Evolutionary conservation across 2,797 vertebrate genomes (phyloP).

Genomic region (Florisuga fusca): DNA sequence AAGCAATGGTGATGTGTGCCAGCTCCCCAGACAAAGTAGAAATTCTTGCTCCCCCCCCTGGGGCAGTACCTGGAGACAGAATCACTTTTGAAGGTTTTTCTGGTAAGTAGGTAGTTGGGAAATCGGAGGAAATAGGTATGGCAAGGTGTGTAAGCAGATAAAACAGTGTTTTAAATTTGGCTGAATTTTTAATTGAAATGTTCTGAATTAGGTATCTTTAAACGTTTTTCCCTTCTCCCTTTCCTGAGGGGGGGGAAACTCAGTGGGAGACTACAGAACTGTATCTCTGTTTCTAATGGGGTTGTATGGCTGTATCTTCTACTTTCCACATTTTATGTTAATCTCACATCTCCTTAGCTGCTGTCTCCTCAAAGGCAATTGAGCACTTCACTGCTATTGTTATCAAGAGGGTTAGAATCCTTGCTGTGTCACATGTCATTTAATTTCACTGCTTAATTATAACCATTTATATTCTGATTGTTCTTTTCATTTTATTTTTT

Average conservation of each 20-base stretch:
- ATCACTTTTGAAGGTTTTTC: constrained; percentile 90
- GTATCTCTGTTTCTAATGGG: not conserved
- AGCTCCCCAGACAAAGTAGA: constrained; percentile 95
- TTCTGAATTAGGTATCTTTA: not conserved
- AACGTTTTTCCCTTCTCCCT: too few relatives aligned
- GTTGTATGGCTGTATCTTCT: not conserved
- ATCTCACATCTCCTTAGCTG: not conserved
- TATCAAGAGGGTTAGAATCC: not conserved
- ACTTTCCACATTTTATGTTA: not conserved
- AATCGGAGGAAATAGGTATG: not conserved
- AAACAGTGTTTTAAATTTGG: not conserved
- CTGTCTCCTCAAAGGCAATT: not conserved
- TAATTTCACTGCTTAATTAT: constrained; percentile 3
- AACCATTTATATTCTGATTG: not conserved
- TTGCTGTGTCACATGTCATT: not conserved
- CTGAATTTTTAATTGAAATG: not conserved
- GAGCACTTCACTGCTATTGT: not conserved
- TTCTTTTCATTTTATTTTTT: not conserved
- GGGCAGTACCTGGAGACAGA: constrained; percentile 91
- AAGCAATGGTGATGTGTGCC: constrained; percentile 99
- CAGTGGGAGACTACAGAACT: not conserved
- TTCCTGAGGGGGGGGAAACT: not conserved
- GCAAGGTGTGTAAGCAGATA: not conserved
- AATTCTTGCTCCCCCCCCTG: constrained; percentile 91
- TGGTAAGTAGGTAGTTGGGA: constrained; percentile 81